A percentile compares a stretch with the other conserved stretches of the same genome.
phyloP scores from a whole-genome alignment of 92 coral and sea anemone genomes.

The Siderastrea siderea region DNA sequence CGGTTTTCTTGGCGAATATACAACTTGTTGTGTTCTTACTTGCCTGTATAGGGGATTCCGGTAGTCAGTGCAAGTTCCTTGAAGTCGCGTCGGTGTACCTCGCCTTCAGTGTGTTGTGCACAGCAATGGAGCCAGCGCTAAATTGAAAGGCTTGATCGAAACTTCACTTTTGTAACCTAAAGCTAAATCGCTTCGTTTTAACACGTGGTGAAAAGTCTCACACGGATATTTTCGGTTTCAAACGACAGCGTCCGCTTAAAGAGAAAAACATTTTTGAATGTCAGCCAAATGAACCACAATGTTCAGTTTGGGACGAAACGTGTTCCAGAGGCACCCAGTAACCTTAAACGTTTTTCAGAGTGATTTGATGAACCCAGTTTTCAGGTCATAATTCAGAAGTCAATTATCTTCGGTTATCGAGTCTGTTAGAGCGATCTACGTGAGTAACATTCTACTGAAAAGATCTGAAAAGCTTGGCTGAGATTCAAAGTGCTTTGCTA shows the following conservation, averaged over 20 bases:
- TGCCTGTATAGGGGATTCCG: not conserved
- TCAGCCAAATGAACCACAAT: not conserved
- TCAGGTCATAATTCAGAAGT: not conserved
- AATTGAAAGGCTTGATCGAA: not conserved
- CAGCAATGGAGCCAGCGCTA: not conserved
- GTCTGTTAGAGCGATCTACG: not conserved
- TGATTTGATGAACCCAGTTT: not conserved
- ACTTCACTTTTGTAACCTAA: not conserved
- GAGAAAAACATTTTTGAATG: not conserved
- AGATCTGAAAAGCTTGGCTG: not conserved
- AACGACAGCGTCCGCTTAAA: not conserved
- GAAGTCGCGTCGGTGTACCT: not conserved
- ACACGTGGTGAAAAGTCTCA: not conserved
- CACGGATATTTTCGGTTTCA: not conserved
- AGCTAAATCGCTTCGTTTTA: not conserved
- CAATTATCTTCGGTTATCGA: no score
- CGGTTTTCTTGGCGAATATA: no score
- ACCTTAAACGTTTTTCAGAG: no score
- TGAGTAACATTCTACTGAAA: no score
- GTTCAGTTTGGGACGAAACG: not conserved
- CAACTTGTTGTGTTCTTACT: not conserved
- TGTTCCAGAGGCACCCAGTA: not conserved
- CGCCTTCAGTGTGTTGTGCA: not conserved
- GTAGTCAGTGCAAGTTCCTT: not conserved
- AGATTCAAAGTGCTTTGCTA: not conserved